Evolutionary conservation across 53 echinoderm and acorn worm species (phyloP), one percentile per base, ranked within the genome.

Genomic region (Astropecten irregularis): DNA sequence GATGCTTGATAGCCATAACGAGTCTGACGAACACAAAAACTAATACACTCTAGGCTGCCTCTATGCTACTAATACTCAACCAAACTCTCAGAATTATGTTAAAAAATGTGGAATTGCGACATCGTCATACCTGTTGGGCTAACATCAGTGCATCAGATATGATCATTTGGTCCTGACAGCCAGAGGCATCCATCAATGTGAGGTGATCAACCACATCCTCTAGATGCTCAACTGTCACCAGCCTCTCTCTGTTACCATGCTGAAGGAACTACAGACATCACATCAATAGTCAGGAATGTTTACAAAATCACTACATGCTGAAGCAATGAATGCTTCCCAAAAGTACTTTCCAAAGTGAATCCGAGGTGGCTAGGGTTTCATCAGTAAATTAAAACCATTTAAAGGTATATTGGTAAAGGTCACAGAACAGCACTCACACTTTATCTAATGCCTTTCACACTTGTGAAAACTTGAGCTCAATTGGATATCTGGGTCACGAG

Each of bases 71-170:
- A 19, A 3, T 16, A 19, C 11, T 13, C 53, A 53, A 53, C n/a
- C 3, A 19, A 4, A 9, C 4, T 19, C 18, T 53, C n/a, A 53
- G n/a, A 53, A 19, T 13, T 4, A 19, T 4, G 3, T 13, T 4
- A 4, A 53, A 6, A 33, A 13, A 3, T 23, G 2, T 14, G 3
- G 40, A 16, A 19, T 15, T 37, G 18, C 22, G 14, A 35, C 26
- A 34, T 64, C 9, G 19, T 6, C 18, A 9, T 76, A 79, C 79
- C 79, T 79, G 79, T 30, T 79, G 46, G 30, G 46, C 61, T 32
- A 79, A 16, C 19, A 46, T 23, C 33, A 79, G 19, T 4, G 79
- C 79, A 19, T 48, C 46, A 3, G n/a, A 32, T 23, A 61, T 11
- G 16, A 56, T 25, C 20, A 9, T 50, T 33, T 33, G 71, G 30